Base-by-base conservation (phyloP, 2,888 invertebrate species). In the Ctenicera cuprea region DNA sequence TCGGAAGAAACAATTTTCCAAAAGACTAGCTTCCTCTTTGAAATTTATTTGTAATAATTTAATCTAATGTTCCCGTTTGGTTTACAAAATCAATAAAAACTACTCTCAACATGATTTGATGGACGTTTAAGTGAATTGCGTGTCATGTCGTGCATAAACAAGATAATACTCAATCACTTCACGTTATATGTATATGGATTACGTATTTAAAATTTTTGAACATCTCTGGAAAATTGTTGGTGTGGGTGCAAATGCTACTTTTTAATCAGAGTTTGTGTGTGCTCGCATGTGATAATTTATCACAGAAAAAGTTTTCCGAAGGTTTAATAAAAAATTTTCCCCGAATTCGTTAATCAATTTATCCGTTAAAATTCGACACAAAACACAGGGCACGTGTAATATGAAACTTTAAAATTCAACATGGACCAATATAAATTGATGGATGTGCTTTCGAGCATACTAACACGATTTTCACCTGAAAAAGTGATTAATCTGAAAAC, bases 401-500 rank as follows among this genome's bases (percentile, higher is more conserved):
- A 54, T 22, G 26, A 54, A 54, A 54, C 30, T 54, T 30, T 22
- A 54, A 54, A 59, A 20, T 41, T 59, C 38, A 20, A 18, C 59
- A 12, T n/a, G 30, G 26, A 14, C 54, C 54, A 16, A 30, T 50
- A 18, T 20, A 50, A 54, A 26, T 57, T 57, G 43, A 68, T 45
- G 45, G 61, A 48, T 66, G 33, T 14, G 16, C 37, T 37, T 38
- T 57, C 54, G 8, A 33, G 33, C 26, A 20, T 14, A 45, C 57
- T 62, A 62, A 69, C 41, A 41, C 61, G 37, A 62, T 71, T 71
- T 71, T 52, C 65, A 65, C 52, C 52, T 61, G 59, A 59, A 66
- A 54, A 59, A 52, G 65, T 65, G 57, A 71, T 71, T 71, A 65
- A 66, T 71, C 65, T 38, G 61, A 65, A 66, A 59, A 66, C 50